Percentiles rank a stretch among this genome's conserved stretches.
phyloP scores from a whole-genome alignment of 2,113 vertebrate species.

The Lophura nycthemera region DNA sequence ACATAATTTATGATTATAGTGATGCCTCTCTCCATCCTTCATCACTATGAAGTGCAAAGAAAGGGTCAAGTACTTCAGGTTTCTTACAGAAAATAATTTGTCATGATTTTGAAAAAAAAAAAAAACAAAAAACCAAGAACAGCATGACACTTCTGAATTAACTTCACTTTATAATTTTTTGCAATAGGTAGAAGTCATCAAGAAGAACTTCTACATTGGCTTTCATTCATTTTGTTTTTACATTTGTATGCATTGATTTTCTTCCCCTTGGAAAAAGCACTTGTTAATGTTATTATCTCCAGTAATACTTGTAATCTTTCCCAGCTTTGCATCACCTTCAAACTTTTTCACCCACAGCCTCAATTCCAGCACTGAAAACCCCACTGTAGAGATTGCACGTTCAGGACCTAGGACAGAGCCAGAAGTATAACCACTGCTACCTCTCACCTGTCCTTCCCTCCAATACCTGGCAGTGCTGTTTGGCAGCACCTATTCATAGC shows the following conservation, averaged over 20 bases:
- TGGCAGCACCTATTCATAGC: background rate
- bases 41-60: background rate
- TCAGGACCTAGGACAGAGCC: conserved; percentile 69
- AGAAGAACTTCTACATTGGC: background rate
- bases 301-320: background rate
- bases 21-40: no score
- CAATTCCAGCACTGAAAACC: background rate
- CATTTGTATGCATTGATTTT: background rate
- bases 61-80: background rate
- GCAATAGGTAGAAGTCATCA: background rate
- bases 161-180: background rate
- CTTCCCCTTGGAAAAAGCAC: background rate
- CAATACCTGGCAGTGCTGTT: fast-evolving
- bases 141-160: background rate
- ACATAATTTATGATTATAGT: background rate
- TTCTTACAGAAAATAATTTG: background rate
- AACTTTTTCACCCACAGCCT: background rate
- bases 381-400: fast-evolving
- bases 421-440: background rate
- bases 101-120: background rate
- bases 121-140: background rate
- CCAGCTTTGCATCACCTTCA: background rate
- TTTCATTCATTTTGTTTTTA: background rate
- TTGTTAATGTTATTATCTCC: background rate
- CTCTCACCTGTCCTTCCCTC: fast-evolving